These are phyloP conservation scores for Prionace glauca DNA, from an alignment of 2,797 vertebrate genomes.

Conservation along the genomic window DNA sequence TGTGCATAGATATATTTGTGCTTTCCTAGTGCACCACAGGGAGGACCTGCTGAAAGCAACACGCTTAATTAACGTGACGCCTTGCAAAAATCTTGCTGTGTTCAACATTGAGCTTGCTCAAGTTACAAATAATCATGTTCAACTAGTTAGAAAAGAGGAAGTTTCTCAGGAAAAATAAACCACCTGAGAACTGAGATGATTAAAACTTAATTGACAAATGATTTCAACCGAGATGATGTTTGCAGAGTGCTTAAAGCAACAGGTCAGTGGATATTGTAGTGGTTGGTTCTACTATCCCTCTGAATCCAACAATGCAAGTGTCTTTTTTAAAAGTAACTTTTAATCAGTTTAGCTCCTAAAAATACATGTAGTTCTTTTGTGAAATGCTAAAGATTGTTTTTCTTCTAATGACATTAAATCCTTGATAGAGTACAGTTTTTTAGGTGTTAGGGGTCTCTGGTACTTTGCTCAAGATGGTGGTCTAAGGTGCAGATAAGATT, in stretches of 20 bases:
- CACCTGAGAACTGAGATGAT: neutral
- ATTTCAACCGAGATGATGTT: neutral
- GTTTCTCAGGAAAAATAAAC: neutral
- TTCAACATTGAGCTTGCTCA: slow-evolving; percentile 43
- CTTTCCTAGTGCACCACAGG: neutral
- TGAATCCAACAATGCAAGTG: neutral
- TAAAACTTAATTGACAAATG: neutral
- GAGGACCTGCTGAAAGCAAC: slow-evolving; percentile 40
- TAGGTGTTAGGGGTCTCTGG: neutral
- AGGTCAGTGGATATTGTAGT: neutral
- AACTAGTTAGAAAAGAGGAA: neutral
- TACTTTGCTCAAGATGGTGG: neutral
- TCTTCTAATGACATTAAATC: neutral
- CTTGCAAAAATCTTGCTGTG: slow-evolving; percentile 38
- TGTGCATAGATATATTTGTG: neutral
- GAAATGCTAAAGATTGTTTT: neutral
- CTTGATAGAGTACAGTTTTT: neutral
- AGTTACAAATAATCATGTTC: neutral
- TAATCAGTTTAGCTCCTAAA: neutral
- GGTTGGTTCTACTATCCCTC: neutral
- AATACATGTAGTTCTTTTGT: neutral
- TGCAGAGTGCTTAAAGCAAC: neutral
- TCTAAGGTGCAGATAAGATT: neutral
- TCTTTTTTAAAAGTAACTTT: neutral
- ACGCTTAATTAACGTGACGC: slow-evolving; percentile 41